Base-by-base conservation (phyloP, 2,888 invertebrate genomes). In the Anagyrus pseudococci region DNA sequence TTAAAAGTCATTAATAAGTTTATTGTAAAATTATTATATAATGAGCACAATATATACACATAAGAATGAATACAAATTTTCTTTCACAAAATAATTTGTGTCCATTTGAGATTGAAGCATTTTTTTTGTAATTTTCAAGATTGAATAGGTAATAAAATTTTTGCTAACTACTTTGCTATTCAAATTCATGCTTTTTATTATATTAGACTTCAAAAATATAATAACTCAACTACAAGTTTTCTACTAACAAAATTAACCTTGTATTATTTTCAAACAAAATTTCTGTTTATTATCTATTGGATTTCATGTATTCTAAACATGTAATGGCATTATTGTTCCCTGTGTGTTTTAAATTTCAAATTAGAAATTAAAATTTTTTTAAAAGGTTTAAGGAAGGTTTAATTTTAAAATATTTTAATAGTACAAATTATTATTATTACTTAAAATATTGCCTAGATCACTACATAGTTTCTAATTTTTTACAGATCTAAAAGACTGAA, bases 401-500 rank as follows among this genome's bases (percentile, higher is more conserved):
- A 29, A 29, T 7, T 29, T 4, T 29, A 29, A 29, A 29, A 29
- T 19, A 43, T 17, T 43, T 43, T 43, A 13, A 3, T n/a, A n/a
- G n/a, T n/a, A 43, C 19, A 53, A 23, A 22, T 53, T 41, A 20
- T 43, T 26, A 10, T 25, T 43, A 25, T 41, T 23, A 41, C 15
- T 25, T 43, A 20, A 57, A 43, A 26, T 41, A 6, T n/a, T n/a
- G n/a, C n/a, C n/a, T n/a, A n/a, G n/a, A n/a, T n/a, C n/a, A n/a
- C n/a, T n/a, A n/a, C n/a, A n/a, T n/a, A n/a, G n/a, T n/a, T n/a
- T n/a, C n/a, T n/a, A n/a, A n/a, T n/a, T n/a, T n/a, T n/a, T 81
- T 79, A 49, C 80, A 86, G 86, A 44, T 86, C 86, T 23, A 86
- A 86, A 77, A 82, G 83, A 68, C 74, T 86, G 70, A 86, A 86